phyloP scores from a whole-genome alignment of 2,888 invertebrate genomes.

The Mamestra brassicae region DNA sequence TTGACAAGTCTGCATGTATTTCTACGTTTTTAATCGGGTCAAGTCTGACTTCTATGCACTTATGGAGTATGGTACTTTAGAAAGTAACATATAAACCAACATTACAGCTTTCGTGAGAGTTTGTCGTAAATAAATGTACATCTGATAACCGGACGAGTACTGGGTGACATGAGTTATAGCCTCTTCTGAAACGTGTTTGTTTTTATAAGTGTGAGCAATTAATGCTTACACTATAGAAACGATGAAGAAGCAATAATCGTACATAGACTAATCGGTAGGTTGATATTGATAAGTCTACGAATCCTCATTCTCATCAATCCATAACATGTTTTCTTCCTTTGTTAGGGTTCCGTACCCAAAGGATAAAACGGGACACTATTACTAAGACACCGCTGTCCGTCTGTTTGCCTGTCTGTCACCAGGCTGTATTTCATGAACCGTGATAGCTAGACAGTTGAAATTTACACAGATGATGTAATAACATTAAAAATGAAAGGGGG shows the following conservation, averaged over 20 bases:
- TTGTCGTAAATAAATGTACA: constrained; percentile 57
- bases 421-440: no score
- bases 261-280: constrained; percentile 1
- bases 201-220: constrained; percentile 25
- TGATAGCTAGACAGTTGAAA: no score
- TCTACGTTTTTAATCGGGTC: not conserved
- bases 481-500: no score
- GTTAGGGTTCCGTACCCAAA: no score
- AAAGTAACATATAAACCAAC: constrained; percentile 51
- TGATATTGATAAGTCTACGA: constrained; percentile 2
- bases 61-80: constrained; percentile 42
- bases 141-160: constrained; percentile 41
- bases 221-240: not conserved
- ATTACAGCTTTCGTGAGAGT: constrained; percentile 59
- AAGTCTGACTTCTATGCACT: not conserved
- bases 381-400: no score
- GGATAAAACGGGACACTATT: no score
- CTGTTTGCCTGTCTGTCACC: no score
- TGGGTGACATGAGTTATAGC: constrained; percentile 46
- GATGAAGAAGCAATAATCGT: not conserved
- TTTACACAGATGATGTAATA: no score
- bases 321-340: not conserved
- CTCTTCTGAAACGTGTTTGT: constrained; percentile 45
- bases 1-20: not conserved
- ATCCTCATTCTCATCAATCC: not conserved